Evolutionary conservation across 2,797 vertebrate genomes (phyloP).

Genomic region (Selene dorsalis): DNA sequence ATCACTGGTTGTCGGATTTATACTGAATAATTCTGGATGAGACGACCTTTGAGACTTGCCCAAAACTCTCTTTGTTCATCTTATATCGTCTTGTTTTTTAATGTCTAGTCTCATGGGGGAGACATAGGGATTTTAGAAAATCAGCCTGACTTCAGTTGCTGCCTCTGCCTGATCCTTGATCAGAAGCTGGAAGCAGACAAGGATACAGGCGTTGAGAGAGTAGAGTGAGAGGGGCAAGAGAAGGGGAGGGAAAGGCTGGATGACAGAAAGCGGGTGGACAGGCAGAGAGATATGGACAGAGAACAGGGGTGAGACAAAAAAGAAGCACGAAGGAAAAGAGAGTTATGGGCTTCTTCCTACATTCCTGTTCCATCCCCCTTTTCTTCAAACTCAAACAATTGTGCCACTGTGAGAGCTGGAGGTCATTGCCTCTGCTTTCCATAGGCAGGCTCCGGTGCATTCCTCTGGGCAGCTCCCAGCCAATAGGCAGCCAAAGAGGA

Average conservation of each 20-base stretch:
- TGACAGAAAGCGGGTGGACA: slow-evolving; percentile 37
- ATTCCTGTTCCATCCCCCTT: slow-evolving; percentile 83
- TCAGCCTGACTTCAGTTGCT: neutral
- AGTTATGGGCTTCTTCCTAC: slow-evolving; percentile 79
- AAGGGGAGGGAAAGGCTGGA: slow-evolving; percentile 42
- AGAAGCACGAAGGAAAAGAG: slow-evolving; percentile 66
- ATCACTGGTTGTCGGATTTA: slow-evolving; percentile 35
- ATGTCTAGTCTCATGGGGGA: slow-evolving; percentile 29
- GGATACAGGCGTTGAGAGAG: slow-evolving; percentile 42
- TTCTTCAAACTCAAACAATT: slow-evolving; percentile 84
- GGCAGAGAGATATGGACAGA: slow-evolving; percentile 43
- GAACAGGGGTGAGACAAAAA: slow-evolving; percentile 45
- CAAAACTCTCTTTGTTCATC: slow-evolving; percentile 37
- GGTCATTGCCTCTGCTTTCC: slow-evolving; percentile 81
- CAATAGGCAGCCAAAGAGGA: slow-evolving; percentile 79
- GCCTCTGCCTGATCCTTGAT: slow-evolving; percentile 35
- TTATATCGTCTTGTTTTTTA: slow-evolving; percentile 33
- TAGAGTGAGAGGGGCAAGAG: slow-evolving; percentile 25
- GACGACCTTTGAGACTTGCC: neutral
- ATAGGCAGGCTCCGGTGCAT: slow-evolving; percentile 78
- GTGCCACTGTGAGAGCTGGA: slow-evolving; percentile 78
- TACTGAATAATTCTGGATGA: slow-evolving; percentile 20
- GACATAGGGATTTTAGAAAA: slow-evolving; percentile 22
- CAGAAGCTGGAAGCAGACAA: slow-evolving; percentile 20
- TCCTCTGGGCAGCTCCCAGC: slow-evolving; percentile 73